Evolutionary conservation across 2,797 vertebrate genomes (phyloP).

Genomic region (Microctenopoma steveboyesi): DNA sequence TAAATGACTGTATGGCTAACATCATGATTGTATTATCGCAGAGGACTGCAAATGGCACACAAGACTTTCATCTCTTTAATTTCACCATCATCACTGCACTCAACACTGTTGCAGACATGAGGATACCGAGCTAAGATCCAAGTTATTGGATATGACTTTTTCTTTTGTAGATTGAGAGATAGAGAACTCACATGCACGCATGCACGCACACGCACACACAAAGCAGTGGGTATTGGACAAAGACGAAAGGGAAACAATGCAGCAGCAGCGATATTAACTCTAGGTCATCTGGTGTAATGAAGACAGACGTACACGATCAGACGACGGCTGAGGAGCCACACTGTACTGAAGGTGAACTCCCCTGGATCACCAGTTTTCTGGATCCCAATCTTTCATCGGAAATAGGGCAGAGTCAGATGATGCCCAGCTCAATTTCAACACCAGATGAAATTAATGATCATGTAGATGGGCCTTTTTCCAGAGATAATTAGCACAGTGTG

Average conservation of each 20-base stretch:
- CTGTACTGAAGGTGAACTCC: slow-evolving; percentile 68
- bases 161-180: slow-evolving; percentile 65
- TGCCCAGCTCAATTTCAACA: slow-evolving; percentile 72
- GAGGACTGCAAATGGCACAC: slow-evolving; percentile 84
- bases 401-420: slow-evolving; percentile 67
- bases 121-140: slow-evolving; percentile 29
- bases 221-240: slow-evolving; percentile 61
- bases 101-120: slow-evolving; percentile 61
- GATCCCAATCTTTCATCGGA: slow-evolving; percentile 77
- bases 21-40: slow-evolving; percentile 87
- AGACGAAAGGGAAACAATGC: slow-evolving; percentile 70
- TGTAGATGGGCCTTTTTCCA: slow-evolving; percentile 78
- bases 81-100: slow-evolving; percentile 76
- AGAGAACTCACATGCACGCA: slow-evolving; percentile 24
- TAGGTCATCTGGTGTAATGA: slow-evolving; percentile 73
- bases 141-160: slow-evolving; percentile 54
- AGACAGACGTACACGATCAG: slow-evolving; percentile 64
- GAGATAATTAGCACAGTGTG: slow-evolving; percentile 81
- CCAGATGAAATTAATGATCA: slow-evolving; percentile 78
- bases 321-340: slow-evolving; percentile 62
- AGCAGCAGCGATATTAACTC: slow-evolving; percentile 66
- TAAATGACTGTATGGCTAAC: slow-evolving; percentile 51
- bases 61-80: slow-evolving; percentile 87
- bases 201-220: slow-evolving; percentile 1
- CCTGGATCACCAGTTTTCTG: slow-evolving; percentile 52